These are phyloP conservation scores for Corydoras maculifer DNA, from an alignment of 2,113 vertebrate species.

Conservation along the genomic window DNA sequence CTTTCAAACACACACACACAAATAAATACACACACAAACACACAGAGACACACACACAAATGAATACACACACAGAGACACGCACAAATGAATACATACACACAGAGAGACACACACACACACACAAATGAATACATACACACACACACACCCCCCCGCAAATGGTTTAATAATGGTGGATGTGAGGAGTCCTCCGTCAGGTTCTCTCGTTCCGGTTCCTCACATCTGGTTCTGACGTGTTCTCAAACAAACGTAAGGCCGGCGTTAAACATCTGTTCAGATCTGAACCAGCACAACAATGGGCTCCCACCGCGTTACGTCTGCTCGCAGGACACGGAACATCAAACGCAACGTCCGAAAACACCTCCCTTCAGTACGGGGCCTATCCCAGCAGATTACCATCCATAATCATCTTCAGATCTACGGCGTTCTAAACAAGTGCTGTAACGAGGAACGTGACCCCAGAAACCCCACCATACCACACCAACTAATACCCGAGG, in stretches of 20 bases:
- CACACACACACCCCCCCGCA: too few species aligned
- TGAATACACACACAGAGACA: too few species aligned
- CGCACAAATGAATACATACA: too few species aligned
- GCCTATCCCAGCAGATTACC: constrained; percentile 3
- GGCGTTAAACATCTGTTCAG: constrained; percentile 40
- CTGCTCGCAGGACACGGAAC: constrained; percentile 4
- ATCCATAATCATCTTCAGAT: too few species aligned
- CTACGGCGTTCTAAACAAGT: background rate
- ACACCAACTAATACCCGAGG: too few species aligned
- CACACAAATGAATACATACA: background rate
- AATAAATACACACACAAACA: too few species aligned
- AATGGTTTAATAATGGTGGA: background rate
- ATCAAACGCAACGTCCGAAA: constrained; percentile 27
- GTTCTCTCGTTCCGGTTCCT: constrained; percentile 28
- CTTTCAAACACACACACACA: too few species aligned
- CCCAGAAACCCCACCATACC: too few species aligned
- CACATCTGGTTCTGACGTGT: constrained; percentile 25
- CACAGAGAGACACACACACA: too few species aligned
- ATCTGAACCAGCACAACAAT: constrained; percentile 20
- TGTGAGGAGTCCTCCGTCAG: constrained; percentile 37
- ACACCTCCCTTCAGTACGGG: constrained; percentile 10
- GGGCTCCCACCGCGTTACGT: constrained; percentile 25
- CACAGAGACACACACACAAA: too few species aligned
- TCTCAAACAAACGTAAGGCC: constrained; percentile 39
- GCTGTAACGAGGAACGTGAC: too few species aligned